phyloP scores from a whole-genome alignment of 2,113 vertebrate species.

The human region DNA sequence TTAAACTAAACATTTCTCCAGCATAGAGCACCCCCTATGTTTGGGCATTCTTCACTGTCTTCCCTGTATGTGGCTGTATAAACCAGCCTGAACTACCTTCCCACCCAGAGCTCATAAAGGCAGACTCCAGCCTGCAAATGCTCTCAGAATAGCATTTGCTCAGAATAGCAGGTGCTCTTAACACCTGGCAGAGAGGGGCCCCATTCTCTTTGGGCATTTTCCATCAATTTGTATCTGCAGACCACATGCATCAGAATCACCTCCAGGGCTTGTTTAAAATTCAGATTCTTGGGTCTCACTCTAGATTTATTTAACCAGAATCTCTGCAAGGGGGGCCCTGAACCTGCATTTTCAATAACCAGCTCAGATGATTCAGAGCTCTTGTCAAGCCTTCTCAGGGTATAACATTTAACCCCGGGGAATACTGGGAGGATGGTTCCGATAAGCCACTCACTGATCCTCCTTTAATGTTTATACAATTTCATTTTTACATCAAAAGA shows the following conservation, averaged over 20 bases:
- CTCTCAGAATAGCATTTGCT: not conserved
- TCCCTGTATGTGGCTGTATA: not conserved
- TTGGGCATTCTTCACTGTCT: not conserved
- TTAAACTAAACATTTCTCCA: not conserved
- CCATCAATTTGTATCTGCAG: not conserved
- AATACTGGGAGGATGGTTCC: not conserved
- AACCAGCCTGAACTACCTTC: not conserved
- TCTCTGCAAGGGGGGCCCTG: not conserved
- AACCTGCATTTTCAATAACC: not conserved
- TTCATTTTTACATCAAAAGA: slow-evolving; percentile 1
- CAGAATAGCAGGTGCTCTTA: not conserved
- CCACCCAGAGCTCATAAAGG: not conserved
- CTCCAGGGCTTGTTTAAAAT: not conserved
- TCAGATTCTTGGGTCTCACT: not conserved
- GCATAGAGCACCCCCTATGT: not conserved
- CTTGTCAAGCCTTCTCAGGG: not conserved
- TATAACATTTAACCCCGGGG: not conserved
- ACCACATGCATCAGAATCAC: not conserved
- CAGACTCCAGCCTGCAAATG: not conserved
- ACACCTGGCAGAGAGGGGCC: no score
- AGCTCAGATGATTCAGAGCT: not conserved
- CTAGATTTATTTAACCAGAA: not conserved
- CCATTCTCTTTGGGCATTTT: not conserved
- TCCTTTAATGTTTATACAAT: not conserved
- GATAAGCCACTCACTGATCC: not conserved